phyloP scores from a whole-genome alignment of 2,888 invertebrate species.

The Oxytorus armatus region DNA sequence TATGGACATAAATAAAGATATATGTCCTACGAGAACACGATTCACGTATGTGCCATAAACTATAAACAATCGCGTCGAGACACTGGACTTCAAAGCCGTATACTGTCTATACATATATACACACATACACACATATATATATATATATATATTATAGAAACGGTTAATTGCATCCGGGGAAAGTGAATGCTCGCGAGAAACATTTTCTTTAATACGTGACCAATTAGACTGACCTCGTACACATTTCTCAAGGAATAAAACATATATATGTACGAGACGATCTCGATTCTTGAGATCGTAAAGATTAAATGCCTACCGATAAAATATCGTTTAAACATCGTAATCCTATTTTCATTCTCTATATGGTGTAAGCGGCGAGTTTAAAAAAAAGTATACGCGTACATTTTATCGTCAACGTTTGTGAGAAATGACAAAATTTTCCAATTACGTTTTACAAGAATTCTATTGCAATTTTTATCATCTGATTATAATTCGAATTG shows the following conservation, averaged over 20 bases:
- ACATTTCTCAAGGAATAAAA: constrained; percentile 22
- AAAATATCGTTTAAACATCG: constrained; percentile 26
- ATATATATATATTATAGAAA: constrained; percentile 26
- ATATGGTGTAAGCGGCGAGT: background rate
- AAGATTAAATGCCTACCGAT: constrained; percentile 53
- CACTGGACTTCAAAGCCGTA: constrained; percentile 11
- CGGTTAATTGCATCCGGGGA: constrained; percentile 66
- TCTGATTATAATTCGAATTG: background rate
- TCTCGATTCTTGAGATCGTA: constrained; percentile 41
- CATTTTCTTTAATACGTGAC: constrained; percentile 62
- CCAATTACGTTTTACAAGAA: background rate
- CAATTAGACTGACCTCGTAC: constrained; percentile 61
- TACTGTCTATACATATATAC: constrained; percentile 8
- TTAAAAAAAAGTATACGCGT: background rate
- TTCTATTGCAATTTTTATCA: background rate
- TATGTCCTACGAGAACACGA: constrained; percentile 24
- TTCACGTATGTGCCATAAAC: constrained; percentile 51
- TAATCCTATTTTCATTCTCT: background rate
- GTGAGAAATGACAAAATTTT: background rate
- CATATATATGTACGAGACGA: background rate
- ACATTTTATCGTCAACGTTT: constrained; percentile 6
- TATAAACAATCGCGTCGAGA: constrained; percentile 57
- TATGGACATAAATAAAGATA: constrained; percentile 42
- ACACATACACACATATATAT: constrained; percentile 4
- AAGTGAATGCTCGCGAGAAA: constrained; percentile 58